phyloP scores from a whole-genome alignment of 2,888 invertebrate species.

The Hirtodrosophila histrioides region DNA sequence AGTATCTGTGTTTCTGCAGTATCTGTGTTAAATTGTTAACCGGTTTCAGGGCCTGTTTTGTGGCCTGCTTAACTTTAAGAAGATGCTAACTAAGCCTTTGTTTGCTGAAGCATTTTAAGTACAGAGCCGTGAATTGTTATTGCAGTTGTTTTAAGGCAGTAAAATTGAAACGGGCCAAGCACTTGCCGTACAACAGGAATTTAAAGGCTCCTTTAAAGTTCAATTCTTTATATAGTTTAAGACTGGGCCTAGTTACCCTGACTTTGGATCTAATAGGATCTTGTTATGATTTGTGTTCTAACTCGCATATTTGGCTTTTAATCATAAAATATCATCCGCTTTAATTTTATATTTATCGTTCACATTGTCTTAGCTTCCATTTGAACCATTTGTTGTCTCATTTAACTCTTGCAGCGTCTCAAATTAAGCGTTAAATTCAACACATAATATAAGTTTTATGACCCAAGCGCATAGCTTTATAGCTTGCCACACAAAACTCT shows the following conservation, averaged over 20 bases:
- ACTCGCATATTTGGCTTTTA: no score
- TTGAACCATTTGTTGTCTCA: constrained; percentile 32
- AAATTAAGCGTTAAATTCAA: constrained; percentile 71
- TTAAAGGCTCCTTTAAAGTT: background rate
- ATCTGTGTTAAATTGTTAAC: constrained; percentile 29
- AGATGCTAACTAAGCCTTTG: constrained; percentile 10
- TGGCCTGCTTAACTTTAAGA: background rate
- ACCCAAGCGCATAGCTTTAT: constrained; percentile 48
- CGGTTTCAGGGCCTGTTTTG: constrained; percentile 47
- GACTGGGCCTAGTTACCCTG: no score
- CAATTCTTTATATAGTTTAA: background rate
- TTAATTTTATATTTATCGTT: constrained; percentile 13
- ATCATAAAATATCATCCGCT: background rate
- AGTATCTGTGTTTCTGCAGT: constrained; percentile 8
- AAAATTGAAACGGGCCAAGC: background rate
- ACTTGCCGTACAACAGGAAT: no score
- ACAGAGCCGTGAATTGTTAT: background rate
- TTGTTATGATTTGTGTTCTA: no score
- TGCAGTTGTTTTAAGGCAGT: background rate
- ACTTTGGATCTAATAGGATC: no score
- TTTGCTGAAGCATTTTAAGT: constrained; percentile 11
- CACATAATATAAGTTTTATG: constrained; percentile 73
- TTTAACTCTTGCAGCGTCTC: constrained; percentile 37
- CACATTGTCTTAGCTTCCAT: constrained; percentile 18
- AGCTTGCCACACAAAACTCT: constrained; percentile 36